phyloP scores from a whole-genome alignment of 2,113 vertebrate genomes.

The Engraulis encrasicolus region DNA sequence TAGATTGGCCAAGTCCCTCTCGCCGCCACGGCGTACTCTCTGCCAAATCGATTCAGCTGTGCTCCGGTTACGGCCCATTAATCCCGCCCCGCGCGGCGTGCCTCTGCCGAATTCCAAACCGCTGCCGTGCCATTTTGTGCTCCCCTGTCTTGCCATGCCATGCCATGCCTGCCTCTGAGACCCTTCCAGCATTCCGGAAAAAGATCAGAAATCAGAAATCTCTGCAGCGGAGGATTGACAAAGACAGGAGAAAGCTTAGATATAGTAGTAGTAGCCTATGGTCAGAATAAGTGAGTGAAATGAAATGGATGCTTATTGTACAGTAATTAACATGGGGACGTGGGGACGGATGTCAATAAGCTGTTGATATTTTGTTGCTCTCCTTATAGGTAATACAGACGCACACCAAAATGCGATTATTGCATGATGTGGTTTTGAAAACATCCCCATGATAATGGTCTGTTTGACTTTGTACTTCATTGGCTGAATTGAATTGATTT shows the following conservation, averaged over 20 bases:
- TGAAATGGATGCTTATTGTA: background rate
- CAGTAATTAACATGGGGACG: background rate
- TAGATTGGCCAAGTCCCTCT: conserved; percentile 31
- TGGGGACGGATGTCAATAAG: too few species aligned
- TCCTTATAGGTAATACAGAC: background rate
- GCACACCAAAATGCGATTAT: background rate
- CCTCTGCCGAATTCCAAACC: conserved; percentile 29
- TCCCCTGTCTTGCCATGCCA: too few species aligned
- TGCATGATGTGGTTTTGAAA: background rate
- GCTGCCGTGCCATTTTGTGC: conserved; percentile 37
- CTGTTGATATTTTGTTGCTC: background rate
- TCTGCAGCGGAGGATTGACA: too few species aligned
- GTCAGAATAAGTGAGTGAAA: background rate
- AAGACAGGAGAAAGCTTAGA: background rate
- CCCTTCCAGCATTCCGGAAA: conserved; percentile 24
- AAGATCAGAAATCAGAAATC: conserved; percentile 10
- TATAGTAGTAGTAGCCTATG: background rate
- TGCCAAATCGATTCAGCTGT: conserved; percentile 48
- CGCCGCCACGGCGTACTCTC: conserved; percentile 23
- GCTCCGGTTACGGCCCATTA: conserved; percentile 44
- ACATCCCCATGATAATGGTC: background rate
- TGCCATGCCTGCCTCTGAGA: conserved; percentile 30
- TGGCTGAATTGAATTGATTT: background rate
- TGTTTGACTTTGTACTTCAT: background rate
- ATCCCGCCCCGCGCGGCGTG: conserved; percentile 25